Evolutionary conservation across 2,113 vertebrate species (phyloP).

Genomic region (Bostrychus sinensis): DNA sequence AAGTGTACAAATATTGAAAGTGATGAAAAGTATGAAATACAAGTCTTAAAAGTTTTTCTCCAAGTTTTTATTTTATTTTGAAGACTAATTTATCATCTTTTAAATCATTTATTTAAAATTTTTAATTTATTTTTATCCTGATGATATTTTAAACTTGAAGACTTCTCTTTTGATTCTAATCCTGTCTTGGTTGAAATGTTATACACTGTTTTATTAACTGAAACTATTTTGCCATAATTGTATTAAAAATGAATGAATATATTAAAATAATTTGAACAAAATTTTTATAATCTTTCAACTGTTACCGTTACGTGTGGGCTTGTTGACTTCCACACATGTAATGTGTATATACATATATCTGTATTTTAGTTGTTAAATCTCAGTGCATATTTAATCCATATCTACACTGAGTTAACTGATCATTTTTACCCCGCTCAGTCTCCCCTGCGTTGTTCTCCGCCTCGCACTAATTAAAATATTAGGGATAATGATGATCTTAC

Average conservation of each 20-base stretch:
- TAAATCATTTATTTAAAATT: background rate
- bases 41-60: no score
- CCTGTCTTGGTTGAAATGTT: background rate
- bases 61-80: no score
- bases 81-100: no score
- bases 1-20: no score
- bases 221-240: no score
- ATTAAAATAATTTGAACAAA: no score
- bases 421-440: constrained; percentile 29
- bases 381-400: constrained; percentile 16
- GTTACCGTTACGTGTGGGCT: no score
- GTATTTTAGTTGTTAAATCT: background rate
- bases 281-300: no score
- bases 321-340: background rate
- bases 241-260: no score
- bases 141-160: background rate
- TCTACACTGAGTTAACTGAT: constrained; percentile 3
- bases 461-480: constrained; percentile 80
- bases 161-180: background rate
- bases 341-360: background rate
- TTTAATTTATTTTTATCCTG: background rate
- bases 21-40: no score
- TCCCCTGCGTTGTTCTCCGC: constrained; percentile 52
- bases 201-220: background rate
- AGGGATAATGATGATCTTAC: constrained; percentile 74